Evolutionary conservation across 1,140 invertebrate genomes (phyloP).

Genomic region (Plutomurus gul): DNA sequence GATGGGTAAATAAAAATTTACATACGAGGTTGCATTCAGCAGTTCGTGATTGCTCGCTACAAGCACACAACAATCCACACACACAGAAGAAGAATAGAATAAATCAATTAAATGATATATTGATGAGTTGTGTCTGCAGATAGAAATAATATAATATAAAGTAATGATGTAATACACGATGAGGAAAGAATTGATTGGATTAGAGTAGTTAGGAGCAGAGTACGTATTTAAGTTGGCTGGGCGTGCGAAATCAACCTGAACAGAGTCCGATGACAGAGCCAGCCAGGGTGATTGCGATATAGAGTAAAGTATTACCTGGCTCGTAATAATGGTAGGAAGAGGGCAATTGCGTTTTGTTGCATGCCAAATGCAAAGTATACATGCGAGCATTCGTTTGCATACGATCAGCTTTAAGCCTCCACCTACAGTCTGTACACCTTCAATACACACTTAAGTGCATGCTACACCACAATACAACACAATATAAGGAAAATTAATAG

Average conservation of each 20-base stretch:
- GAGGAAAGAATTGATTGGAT: constrained; percentile 10
- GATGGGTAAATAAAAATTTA: constrained; percentile 14
- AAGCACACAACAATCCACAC: neutral
- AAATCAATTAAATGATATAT: constrained; percentile 28
- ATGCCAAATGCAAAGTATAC: neutral
- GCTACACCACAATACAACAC: too few relatives aligned
- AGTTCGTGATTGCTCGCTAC: neutral
- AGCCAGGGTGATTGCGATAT: neutral
- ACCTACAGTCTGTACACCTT: too few relatives aligned
- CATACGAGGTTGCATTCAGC: neutral
- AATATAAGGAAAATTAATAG: too few relatives aligned
- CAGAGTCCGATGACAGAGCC: constrained; percentile 2
- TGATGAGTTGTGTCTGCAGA: constrained; percentile 15
- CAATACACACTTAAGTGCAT: too few relatives aligned
- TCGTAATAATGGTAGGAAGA: too few relatives aligned
- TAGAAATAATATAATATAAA: neutral
- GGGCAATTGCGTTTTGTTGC: too few relatives aligned
- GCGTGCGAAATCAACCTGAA: constrained; percentile 13
- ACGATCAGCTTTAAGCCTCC: too few relatives aligned
- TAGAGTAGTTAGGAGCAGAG: neutral
- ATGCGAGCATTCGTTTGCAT: neutral
- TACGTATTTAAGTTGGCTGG: neutral
- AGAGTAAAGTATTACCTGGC: neutral
- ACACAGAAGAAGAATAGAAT: constrained; percentile 21
- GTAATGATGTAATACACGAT: constrained; percentile 16